Base-by-base conservation (phyloP, 2,888 invertebrate genomes). In the Lamellibrachia columna region DNA sequence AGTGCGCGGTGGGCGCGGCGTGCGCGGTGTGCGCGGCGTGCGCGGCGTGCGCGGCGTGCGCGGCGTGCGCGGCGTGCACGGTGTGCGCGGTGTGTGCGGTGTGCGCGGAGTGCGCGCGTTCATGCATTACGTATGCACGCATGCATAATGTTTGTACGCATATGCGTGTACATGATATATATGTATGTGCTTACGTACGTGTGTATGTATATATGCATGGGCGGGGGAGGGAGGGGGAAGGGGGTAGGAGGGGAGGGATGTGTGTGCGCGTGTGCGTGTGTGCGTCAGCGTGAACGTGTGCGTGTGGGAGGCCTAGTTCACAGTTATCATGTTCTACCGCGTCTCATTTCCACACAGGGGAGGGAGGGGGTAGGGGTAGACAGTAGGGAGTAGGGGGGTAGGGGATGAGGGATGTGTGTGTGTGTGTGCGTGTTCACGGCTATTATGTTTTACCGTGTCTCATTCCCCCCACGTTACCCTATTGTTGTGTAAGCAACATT, bases 161-260 rank as follows among this genome's bases (percentile, higher is more conserved):
- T 40, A 40, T 40, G 40, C 40, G 40, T 40, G 40, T 40, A 40
- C 40, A 40, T 40, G 40, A 40, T 60, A 15, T 60, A 3, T 60
- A 15, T 60, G 60, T 60, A 2, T 60, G 60, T 9, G 60, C 60
- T 8, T 60, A 11, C 60, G 60, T 60, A 15, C 9, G 60, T 60
- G 6, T 15, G 6, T 60, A 15, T 1, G 40, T 40, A 40, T 40
- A 1, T 40, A 90, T 15, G 1, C 22, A 90, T 22, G 90, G n/a
- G 90, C 15, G 52, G 91, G n/a, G 28, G 91, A 52, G 1, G 28
- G 91, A 91, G 91, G 52, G 91, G 91, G 11, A n/a, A n/a, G 90
- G 90, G n/a, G 90, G n/a, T 15, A 90, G 90, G 90, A 90, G 90
- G 90, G 90, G 90, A 90, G 90, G n/a, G 90, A 90, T 22, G 90